These are phyloP conservation scores for Cheiracanthium punctorium DNA, from an alignment of 2,888 invertebrate species.

Conservation along the genomic window DNA sequence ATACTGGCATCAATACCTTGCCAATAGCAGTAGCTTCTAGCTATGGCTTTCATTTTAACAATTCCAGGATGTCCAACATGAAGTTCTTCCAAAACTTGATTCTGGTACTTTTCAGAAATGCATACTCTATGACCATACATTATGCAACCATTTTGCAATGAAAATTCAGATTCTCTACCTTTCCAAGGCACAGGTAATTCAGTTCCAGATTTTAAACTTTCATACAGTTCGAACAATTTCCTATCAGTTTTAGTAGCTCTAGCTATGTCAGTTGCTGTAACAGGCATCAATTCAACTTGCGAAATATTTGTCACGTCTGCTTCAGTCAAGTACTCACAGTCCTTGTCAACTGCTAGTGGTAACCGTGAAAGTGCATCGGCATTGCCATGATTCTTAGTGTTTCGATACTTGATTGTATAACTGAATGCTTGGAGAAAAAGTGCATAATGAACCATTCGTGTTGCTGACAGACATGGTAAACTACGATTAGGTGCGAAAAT, in stretches of 20 bases:
- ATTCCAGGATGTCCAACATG: slow-evolving; percentile 46
- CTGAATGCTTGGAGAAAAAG: slow-evolving; percentile 41
- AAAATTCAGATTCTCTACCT: slow-evolving; percentile 46
- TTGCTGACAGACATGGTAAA: slow-evolving; percentile 74
- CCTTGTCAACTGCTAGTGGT: slow-evolving; percentile 21
- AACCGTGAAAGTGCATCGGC: slow-evolving; percentile 41
- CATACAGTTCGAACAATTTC: slow-evolving; percentile 41
- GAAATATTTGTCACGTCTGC: slow-evolving; percentile 39
- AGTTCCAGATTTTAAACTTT: slow-evolving; percentile 41
- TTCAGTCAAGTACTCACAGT: slow-evolving; percentile 34
- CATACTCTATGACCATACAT: slow-evolving; percentile 1
- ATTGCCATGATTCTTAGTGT: slow-evolving; percentile 35
- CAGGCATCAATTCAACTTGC: slow-evolving; percentile 37
- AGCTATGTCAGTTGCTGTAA: slow-evolving; percentile 44
- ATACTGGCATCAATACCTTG: slow-evolving; percentile 49
- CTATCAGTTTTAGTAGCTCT: slow-evolving; percentile 40
- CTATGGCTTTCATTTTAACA: slow-evolving; percentile 46
- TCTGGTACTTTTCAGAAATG: slow-evolving; percentile 4
- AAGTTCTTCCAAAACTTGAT: slow-evolving; percentile 11
- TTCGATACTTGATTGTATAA: slow-evolving; percentile 43
- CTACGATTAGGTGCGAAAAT: slow-evolving; percentile 75
- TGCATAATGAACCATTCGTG: slow-evolving; percentile 74
- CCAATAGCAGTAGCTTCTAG: slow-evolving; percentile 52
- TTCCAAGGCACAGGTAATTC: slow-evolving; percentile 43
- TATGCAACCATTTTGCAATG: slow-evolving; percentile 17